Conservation (phyloP, 2,888 invertebrate species). For the Aporophyla lueneburgensis region DNA sequence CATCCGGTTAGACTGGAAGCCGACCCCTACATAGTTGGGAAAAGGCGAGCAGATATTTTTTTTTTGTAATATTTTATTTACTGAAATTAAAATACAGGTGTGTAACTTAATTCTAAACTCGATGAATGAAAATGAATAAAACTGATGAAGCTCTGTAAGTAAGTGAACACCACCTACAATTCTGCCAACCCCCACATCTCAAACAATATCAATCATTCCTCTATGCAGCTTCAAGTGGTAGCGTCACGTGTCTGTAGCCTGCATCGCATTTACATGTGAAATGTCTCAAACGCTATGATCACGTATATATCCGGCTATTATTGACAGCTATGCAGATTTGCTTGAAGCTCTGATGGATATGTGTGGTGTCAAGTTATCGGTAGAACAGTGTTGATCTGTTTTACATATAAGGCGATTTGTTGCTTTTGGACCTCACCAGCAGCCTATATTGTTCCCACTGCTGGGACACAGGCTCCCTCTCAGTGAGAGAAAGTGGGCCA, state of each 20-base stretch:
- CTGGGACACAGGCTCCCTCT: too few relatives aligned
- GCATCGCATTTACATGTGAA: slow-evolving; percentile 63
- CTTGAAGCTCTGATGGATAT: slow-evolving; percentile 10
- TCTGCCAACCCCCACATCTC: background rate
- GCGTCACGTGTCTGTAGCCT: slow-evolving; percentile 29
- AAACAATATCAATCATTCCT: slow-evolving; percentile 51
- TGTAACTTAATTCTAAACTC: too few relatives aligned
- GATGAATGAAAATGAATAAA: too few relatives aligned
- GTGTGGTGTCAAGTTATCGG: background rate
- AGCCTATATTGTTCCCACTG: too few relatives aligned
- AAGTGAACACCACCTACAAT: background rate
- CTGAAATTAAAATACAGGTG: too few relatives aligned
- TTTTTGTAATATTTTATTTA: too few relatives aligned
- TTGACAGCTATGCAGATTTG: slow-evolving; percentile 60
- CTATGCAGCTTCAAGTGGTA: slow-evolving; percentile 14
- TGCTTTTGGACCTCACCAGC: too few relatives aligned
- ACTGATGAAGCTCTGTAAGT: background rate
- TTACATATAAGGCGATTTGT: background rate
- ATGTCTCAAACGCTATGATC: slow-evolving; percentile 61
- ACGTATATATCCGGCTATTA: slow-evolving; percentile 62
- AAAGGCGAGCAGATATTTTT: too few relatives aligned
- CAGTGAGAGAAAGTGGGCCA: too few relatives aligned
- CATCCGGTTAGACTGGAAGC: too few relatives aligned
- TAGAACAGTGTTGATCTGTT: background rate
- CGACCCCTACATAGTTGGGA: too few relatives aligned